A percentile compares a stretch with the other conserved stretches of the same genome.
phyloP scores from a whole-genome alignment of 2,113 vertebrate species.

The Hippocampus mohnikei region DNA sequence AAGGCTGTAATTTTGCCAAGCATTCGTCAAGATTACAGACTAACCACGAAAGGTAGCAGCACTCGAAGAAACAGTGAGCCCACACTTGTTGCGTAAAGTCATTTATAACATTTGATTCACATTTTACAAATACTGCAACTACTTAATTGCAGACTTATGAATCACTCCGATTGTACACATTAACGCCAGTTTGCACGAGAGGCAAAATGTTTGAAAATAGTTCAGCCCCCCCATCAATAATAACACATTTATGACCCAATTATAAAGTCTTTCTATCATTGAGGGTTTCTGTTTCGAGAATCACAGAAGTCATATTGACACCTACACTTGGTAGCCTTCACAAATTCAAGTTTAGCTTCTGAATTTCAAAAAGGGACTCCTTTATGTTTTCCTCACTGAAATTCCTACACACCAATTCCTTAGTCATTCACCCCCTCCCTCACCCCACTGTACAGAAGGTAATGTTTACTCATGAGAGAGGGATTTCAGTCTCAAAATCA shows the following conservation, averaged over 20 bases:
- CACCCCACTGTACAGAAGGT: background rate
- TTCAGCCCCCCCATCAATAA: background rate
- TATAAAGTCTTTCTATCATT: background rate
- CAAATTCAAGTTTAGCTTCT: background rate
- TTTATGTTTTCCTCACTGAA: background rate
- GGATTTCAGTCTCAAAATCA: background rate
- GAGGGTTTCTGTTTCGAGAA: background rate
- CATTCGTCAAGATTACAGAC: background rate
- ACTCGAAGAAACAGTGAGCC: background rate
- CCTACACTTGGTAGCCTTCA: background rate
- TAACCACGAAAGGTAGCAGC: background rate
- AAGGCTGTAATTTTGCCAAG: background rate
- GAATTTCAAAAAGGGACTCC: background rate
- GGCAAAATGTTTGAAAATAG: background rate
- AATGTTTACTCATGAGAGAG: background rate
- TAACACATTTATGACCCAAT: background rate
- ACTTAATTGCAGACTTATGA: background rate
- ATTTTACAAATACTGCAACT: background rate
- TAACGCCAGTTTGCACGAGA: background rate
- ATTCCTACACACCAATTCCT: background rate
- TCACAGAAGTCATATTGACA: background rate
- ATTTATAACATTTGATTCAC: too few species aligned
- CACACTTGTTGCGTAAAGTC: background rate
- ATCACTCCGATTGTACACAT: background rate
- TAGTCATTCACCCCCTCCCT: background rate